Conservation (phyloP, 1,140 invertebrate genomes). For the Chelonus insularis region DNA sequence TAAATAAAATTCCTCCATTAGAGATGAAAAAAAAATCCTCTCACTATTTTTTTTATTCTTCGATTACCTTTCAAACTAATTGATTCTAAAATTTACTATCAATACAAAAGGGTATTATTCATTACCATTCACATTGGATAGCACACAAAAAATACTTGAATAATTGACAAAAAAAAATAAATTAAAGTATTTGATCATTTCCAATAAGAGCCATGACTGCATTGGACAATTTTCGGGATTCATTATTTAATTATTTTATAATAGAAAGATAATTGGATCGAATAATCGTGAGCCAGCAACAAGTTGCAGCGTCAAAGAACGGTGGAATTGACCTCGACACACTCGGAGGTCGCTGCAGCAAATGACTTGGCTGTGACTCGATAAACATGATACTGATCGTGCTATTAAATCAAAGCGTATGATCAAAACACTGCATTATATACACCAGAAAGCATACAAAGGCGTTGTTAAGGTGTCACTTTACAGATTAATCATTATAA, state of each 20-base stretch:
- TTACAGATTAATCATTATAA: not conserved
- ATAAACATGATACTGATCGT: slow-evolving; percentile 23
- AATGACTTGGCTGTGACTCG: slow-evolving; percentile 24
- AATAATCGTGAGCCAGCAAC: not conserved
- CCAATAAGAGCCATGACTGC: no score
- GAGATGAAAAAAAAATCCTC: no score
- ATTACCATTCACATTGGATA: no score
- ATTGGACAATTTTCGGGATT: no score
- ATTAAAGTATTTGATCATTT: no score
- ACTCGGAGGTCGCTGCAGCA: slow-evolving; percentile 23
- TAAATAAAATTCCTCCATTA: no score
- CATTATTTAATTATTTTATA: slow-evolving; percentile 4
- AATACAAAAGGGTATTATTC: no score
- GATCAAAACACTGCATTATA: slow-evolving; percentile 2
- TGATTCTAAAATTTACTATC: no score
- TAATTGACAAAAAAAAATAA: no score
- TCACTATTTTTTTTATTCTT: no score
- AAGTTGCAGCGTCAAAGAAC: slow-evolving; percentile 3
- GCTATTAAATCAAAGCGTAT: slow-evolving; percentile 17
- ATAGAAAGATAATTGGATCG: slow-evolving; percentile 16
- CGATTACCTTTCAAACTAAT: no score
- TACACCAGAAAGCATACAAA: not conserved
- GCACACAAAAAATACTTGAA: no score
- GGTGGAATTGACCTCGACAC: slow-evolving; percentile 24
- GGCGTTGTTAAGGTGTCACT: not conserved